phyloP scores from a whole-genome alignment of 2,113 vertebrate species.

The Ancistrus triradiatus region DNA sequence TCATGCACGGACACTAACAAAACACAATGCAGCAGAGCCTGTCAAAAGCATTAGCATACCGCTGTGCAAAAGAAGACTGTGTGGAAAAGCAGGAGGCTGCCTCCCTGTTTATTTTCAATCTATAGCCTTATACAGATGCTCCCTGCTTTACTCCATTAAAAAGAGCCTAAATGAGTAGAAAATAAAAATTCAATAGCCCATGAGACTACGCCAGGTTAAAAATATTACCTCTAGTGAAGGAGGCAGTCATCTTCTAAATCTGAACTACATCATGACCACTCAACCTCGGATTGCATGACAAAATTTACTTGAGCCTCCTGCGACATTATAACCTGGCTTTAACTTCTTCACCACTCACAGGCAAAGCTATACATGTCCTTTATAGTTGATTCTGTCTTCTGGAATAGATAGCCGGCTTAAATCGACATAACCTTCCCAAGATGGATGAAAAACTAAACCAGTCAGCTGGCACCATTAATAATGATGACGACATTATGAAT shows the following conservation, averaged over 20 bases:
- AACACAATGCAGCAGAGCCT: constrained; percentile 37
- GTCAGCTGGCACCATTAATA: no score
- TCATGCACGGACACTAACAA: neutral
- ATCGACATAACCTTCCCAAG: no score
- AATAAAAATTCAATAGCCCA: constrained; percentile 5
- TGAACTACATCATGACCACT: neutral
- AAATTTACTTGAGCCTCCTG: no score
- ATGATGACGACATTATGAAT: no score
- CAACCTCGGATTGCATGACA: neutral
- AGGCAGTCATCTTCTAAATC: neutral
- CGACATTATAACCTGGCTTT: no score
- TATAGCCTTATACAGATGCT: constrained; percentile 38
- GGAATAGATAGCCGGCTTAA: no score
- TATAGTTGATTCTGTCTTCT: no score
- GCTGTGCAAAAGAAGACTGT: constrained; percentile 14
- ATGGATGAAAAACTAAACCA: no score
- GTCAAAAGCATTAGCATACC: constrained; percentile 32
- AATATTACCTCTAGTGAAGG: no score
- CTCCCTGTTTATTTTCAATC: constrained; percentile 34
- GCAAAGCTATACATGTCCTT: no score
- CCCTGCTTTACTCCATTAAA: neutral
- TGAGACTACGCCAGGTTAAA: neutral
- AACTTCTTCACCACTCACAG: no score
- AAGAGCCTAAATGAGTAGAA: constrained; percentile 3
- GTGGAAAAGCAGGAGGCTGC: constrained; percentile 34